A percentile compares a stretch with the other conserved stretches of the same genome.
phyloP scores from a whole-genome alignment of 2,113 vertebrate genomes.

The Nesospiza acunhae region DNA sequence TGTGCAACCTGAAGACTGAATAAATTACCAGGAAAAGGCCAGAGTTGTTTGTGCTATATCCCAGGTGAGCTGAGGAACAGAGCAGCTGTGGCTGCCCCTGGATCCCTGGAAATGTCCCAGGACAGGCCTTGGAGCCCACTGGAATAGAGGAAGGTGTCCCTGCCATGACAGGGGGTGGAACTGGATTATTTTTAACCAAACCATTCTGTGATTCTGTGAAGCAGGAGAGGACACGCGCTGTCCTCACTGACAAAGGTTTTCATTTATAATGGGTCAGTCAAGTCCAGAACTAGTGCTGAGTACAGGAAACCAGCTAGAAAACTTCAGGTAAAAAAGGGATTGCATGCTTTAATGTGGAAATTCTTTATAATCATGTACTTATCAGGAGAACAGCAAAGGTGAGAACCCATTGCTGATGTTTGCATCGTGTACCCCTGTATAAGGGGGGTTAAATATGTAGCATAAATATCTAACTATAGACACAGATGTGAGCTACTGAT shows the following conservation, averaged over 20 bases:
- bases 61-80: not conserved
- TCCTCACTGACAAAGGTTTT: not conserved
- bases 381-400: not conserved
- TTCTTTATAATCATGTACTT: not conserved
- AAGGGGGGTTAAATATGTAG: not conserved
- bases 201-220: not conserved
- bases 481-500: not conserved
- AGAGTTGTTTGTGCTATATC: not conserved
- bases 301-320: not conserved
- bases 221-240: rapidly evolving
- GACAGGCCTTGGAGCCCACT: not conserved
- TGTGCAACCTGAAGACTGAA: not conserved
- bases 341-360: not conserved
- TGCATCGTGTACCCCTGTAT: rapidly evolving
- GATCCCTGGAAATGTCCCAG: not conserved
- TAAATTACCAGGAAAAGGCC: not conserved
- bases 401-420: not conserved
- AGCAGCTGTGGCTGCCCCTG: not conserved
- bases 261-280: not conserved
- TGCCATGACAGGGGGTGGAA: not conserved
- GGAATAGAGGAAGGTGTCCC: not conserved
- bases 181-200: not conserved
- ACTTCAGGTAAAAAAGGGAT: not conserved
- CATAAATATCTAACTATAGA: not conserved
- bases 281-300: not conserved